phyloP scores from a whole-genome alignment of 2,888 invertebrate species.

The Gastrophysa polygoni region DNA sequence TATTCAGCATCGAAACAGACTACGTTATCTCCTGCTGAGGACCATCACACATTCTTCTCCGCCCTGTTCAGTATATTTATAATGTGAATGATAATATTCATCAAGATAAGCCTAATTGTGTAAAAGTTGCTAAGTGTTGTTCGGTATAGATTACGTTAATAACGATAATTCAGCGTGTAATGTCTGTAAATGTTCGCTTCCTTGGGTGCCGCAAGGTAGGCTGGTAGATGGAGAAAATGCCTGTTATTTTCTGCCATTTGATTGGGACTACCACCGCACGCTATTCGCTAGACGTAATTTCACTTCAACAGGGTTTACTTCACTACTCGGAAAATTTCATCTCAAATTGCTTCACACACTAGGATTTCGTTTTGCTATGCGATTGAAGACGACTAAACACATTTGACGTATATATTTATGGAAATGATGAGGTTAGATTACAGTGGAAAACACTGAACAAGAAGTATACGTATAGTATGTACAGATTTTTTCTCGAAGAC shows the following conservation, averaged over 20 bases:
- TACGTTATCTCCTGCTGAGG: no score
- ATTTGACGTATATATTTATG: no score
- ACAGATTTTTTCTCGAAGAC: no score
- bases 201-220: slow-evolving; percentile 14
- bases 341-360: no score
- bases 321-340: no score
- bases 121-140: slow-evolving; percentile 19
- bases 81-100: not conserved
- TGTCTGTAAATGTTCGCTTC: slow-evolving; percentile 25
- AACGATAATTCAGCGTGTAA: slow-evolving; percentile 25
- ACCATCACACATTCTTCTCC: not conserved
- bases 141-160: slow-evolving; percentile 21
- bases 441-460: no score
- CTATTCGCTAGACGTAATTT: not conserved
- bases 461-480: no score
- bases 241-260: not conserved
- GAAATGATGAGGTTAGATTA: no score
- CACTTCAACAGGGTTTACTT: no score
- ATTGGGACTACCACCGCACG: not conserved
- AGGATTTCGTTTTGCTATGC: no score
- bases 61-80: not conserved
- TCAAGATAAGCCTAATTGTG: slow-evolving; percentile 15
- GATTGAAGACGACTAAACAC: no score
- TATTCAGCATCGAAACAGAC: no score
- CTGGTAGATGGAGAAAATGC: slow-evolving; percentile 8